phyloP scores from a whole-genome alignment of 2,888 invertebrate species.

The Craniophora ligustri region DNA sequence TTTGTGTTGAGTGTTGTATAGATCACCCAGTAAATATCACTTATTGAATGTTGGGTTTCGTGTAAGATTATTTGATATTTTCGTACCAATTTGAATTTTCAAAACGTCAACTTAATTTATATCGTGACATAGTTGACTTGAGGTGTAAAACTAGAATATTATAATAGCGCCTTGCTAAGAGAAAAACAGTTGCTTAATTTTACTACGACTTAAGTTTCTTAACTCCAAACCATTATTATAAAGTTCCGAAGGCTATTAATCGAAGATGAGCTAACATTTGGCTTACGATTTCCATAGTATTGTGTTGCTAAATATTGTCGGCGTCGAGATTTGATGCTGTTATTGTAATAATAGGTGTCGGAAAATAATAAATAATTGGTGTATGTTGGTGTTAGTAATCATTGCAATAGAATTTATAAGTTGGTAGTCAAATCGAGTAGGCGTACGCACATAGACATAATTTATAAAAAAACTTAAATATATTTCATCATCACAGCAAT shows the following conservation, averaged over 20 bases:
- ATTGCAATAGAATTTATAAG: too few relatives aligned
- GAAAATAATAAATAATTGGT: too few relatives aligned
- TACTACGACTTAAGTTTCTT: slow-evolving; percentile 36
- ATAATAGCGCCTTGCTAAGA: slow-evolving; percentile 14
- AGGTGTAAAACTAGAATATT: slow-evolving; percentile 13
- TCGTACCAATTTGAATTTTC: too few relatives aligned
- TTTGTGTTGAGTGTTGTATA: background rate
- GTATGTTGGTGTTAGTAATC: too few relatives aligned
- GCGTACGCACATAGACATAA: too few relatives aligned
- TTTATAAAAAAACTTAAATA: too few relatives aligned
- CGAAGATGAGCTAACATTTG: slow-evolving; percentile 46
- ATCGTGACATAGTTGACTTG: background rate
- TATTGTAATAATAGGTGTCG: slow-evolving; percentile 4
- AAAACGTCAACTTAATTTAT: background rate
- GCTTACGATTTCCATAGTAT: slow-evolving; percentile 41
- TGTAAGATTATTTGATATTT: too few relatives aligned
- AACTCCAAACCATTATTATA: slow-evolving; percentile 42
- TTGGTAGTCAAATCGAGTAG: too few relatives aligned
- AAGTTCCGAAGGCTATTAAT: slow-evolving; percentile 48
- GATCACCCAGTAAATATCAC: background rate
- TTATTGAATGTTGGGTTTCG: background rate
- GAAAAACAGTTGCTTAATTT: slow-evolving; percentile 14
- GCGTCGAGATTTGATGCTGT: slow-evolving; percentile 22
- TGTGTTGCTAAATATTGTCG: slow-evolving; percentile 42
- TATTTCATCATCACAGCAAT: too few relatives aligned